Percentiles rank a stretch among this genome's conserved stretches.
Conservation (phyloP, 2,888 invertebrate species). For the Adelognathus sp. region DNA sequence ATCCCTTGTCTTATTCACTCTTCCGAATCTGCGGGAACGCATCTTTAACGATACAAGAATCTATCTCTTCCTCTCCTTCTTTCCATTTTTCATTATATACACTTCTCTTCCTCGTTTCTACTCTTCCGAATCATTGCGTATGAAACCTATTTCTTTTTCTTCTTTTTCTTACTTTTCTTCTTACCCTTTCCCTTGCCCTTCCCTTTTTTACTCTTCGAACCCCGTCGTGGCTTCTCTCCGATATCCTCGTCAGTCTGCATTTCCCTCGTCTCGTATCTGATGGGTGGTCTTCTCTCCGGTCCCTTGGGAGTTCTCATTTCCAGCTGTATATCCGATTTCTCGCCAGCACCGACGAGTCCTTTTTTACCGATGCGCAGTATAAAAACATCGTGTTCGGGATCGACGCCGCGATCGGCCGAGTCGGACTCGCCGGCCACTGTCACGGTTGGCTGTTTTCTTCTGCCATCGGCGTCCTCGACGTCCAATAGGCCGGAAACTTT, state of each 20-base stretch:
- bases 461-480: slow-evolving; percentile 52
- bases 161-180: slow-evolving; percentile 15
- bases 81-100: too few relatives aligned
- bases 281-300: slow-evolving; percentile 83
- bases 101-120: slow-evolving; percentile 13
- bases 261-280: slow-evolving; percentile 85
- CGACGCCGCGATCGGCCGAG: slow-evolving; percentile 73
- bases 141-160: too few relatives aligned
- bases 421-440: slow-evolving; percentile 69
- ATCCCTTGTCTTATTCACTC: not conserved
- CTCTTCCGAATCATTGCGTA: not conserved
- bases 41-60: not conserved
- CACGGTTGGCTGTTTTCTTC: slow-evolving; percentile 67
- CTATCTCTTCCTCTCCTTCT: slow-evolving; percentile 1
- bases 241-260: slow-evolving; percentile 84
- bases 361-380: slow-evolving; percentile 89
- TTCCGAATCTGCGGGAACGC: not conserved
- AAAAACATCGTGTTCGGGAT: slow-evolving; percentile 88
- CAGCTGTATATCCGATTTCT: slow-evolving; percentile 87
- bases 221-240: slow-evolving; percentile 58
- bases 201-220: slow-evolving; percentile 53
- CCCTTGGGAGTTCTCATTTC: slow-evolving; percentile 89
- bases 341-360: slow-evolving; percentile 85
- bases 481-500: slow-evolving; percentile 77
- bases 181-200: slow-evolving; percentile 48